Evolutionary conservation across 30 jellyfish, hydroid and myxozoan species (phyloP), one percentile per base, ranked within the genome.

Genomic region (Hydractinia symbiolongicarpus): DNA sequence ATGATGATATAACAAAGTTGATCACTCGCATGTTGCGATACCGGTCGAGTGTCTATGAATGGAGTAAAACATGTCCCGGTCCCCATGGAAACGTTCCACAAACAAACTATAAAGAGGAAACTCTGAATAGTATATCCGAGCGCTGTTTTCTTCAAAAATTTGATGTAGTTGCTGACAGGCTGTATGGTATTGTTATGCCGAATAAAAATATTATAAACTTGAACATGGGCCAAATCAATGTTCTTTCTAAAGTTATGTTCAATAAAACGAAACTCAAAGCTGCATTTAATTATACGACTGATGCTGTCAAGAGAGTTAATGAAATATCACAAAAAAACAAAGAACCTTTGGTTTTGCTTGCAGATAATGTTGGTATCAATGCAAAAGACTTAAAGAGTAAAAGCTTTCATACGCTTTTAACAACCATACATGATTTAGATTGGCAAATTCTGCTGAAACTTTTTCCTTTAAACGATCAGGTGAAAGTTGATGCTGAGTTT

Each of bases 81-180:
- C 74, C 52, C 40, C 52, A 64, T 64, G 74, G 74, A 8, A 6
- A 44, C 40, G 40, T 64, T n/a, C 74, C 74, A 44, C 19, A 64
- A 7, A 44, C 9, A 6, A 44, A 7, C 52, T 64, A 64, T 51
- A 44, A 64, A 64, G 4, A 64, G 9, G 52, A 64, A 64, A 64
- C 74, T 8, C 4, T 64, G 40, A 64, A 64, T 13, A 51, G 40
- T 1, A 7, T 64, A n/a, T 7, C 74, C 2, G 74, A 64, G 17
- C 74, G 74, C 19, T 64, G 74, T 51, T 64, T 64, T 51, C 52
- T n/a, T 64, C 74, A 64, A 64, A n/a, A 44, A n/a, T 64, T 64
- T 51, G 40, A 64, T 51, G 40, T n/a, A 6, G 19, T 64, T 44
- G 74, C 74, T 7, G 40, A 51, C 4, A 51, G 4, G 19, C 40